Evolutionary conservation across 2,113 vertebrate species (phyloP), one percentile per base, ranked within the genome.

Genomic region (Prunella fulvescens): DNA sequence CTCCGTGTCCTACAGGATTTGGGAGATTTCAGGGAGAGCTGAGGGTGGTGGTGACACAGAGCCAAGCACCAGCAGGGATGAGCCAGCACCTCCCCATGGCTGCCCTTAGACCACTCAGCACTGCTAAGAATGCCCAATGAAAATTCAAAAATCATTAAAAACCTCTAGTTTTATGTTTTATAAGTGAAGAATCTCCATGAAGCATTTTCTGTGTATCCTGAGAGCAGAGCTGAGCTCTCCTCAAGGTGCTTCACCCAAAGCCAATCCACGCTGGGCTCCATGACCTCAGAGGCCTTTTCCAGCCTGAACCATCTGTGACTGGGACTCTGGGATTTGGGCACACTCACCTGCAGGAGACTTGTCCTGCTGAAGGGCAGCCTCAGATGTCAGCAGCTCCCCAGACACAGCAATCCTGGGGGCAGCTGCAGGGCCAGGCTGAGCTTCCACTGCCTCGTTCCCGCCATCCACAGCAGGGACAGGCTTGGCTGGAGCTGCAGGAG

Each of bases 271-370:
- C 7, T 5, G 61, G 45, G 70, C 37, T 44, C 22, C 5, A 2
- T 6, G 8, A 15, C 9, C 47, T 20, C 19, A 29, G 13, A 9
- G 45, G 22, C 14, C 42, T 12, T 24, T 56, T 14, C 54, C 76
- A 73, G 1, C 25, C 40, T 3, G 5, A 29, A 3, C 0, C 3
- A 8, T 1, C 35, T 0, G 0, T 26, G 61, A 1, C 17, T 40
- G 13, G 22, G 10, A 26, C 4, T 40, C 20, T 13, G 54, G 70
- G 35, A 33, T 7, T 16, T 2, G 40, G 62, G 79, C 35, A 54
- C 62, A 24, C 91, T 81, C 93, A 97, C 97, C 95, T 94, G 95
- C 54, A 20, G 72, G 29, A 24, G 28, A 1, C 28, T 37, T 37
- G 31, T 83, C 69, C 2, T 53, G 90, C 65, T 77, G 45, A 11